A percentile compares a stretch with the other conserved stretches of the same genome.
phyloP scores from a whole-genome alignment of 1,140 invertebrate genomes.

The Sesamia nonagrioides region DNA sequence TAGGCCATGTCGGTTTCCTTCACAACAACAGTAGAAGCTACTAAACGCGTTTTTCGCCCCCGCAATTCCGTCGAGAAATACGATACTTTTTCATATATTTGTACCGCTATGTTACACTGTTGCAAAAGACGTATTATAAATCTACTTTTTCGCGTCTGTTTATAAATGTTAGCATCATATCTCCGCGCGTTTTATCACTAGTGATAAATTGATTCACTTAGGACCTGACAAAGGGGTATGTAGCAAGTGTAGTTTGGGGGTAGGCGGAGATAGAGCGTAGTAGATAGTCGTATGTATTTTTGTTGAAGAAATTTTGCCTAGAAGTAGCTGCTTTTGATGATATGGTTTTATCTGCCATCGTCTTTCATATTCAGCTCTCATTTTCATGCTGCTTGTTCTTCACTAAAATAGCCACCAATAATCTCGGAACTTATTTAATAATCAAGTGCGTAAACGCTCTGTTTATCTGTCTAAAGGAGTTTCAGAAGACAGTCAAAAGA shows the following conservation, averaged over 20 bases:
- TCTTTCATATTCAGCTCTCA: no score
- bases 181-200: constrained; percentile 16
- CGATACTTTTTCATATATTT: background rate
- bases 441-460: no score
- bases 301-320: background rate
- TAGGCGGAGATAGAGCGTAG: background rate
- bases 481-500: no score
- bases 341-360: no score
- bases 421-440: no score
- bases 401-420: no score
- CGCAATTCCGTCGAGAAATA: no score
- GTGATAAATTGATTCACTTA: constrained; percentile 37
- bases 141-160: constrained; percentile 5
- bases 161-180: constrained; percentile 34
- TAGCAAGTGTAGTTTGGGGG: constrained; percentile 10
- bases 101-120: background rate
- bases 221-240: constrained; percentile 1
- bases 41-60: no score
- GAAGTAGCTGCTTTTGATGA: background rate
- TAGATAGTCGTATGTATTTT: background rate
- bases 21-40: no score
- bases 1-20: no score
- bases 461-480: no score
- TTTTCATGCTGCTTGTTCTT: no score
- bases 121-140: constrained; percentile 8